phyloP scores from a whole-genome alignment of 2,797 vertebrate genomes.

The Galagoides demidoff region DNA sequence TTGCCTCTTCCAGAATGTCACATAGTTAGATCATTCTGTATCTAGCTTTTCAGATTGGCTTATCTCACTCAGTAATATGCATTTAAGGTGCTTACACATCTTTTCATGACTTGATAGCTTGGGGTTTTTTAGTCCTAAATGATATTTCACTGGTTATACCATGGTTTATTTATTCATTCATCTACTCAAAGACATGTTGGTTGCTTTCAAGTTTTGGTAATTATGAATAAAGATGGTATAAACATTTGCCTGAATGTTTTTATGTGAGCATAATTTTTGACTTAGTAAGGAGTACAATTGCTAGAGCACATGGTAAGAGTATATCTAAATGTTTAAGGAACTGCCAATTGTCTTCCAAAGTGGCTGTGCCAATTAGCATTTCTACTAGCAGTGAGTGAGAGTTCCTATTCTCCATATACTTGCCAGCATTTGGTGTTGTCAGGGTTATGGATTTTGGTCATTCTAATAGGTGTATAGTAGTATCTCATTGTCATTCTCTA shows the following conservation, averaged over 20 bases:
- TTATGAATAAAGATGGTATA: background rate
- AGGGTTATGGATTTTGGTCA: background rate
- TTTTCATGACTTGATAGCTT: constrained; percentile 1
- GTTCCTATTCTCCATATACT: background rate
- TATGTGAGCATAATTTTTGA: background rate
- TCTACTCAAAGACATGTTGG: background rate
- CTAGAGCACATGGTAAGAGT: background rate
- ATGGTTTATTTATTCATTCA: background rate
- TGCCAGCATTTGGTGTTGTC: background rate
- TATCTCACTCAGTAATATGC: background rate
- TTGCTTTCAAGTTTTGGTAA: background rate
- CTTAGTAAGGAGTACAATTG: background rate
- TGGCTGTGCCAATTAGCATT: background rate
- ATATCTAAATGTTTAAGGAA: background rate
- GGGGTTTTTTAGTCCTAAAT: constrained; percentile 14
- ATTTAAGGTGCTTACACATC: background rate
- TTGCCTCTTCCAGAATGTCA: background rate
- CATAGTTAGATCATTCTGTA: background rate
- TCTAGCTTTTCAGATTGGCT: background rate
- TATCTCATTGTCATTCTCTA: background rate
- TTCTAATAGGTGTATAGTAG: background rate
- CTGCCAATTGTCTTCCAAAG: background rate
- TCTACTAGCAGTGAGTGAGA: background rate
- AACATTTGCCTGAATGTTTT: background rate
- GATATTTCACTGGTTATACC: background rate